Conservation (phyloP, 2,797 vertebrate species). For the Lacerta bilineata region DNA sequence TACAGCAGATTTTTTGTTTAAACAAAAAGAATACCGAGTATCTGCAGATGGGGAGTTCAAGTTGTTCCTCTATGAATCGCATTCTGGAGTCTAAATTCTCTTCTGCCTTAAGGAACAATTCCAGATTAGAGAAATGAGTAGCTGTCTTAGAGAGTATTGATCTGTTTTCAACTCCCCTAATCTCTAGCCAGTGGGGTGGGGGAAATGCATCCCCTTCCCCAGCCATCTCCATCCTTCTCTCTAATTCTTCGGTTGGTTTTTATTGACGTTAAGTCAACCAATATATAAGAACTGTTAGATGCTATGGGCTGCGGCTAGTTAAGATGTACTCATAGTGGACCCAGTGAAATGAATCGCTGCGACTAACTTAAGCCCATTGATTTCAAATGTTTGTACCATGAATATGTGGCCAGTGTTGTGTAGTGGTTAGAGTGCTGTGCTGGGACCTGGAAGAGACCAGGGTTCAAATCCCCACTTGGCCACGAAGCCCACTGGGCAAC, state of each 20-base stretch:
- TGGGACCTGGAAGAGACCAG: too few relatives aligned
- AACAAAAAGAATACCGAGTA: background rate
- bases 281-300: background rate
- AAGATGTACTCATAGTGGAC: too few relatives aligned
- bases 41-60: background rate
- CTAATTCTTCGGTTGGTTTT: too few relatives aligned
- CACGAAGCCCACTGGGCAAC: too few relatives aligned
- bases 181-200: background rate
- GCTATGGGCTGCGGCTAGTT: too few relatives aligned
- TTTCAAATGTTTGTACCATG: too few relatives aligned
- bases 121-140: background rate
- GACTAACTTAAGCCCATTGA: too few relatives aligned
- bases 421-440: too few relatives aligned
- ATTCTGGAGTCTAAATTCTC: slow-evolving; percentile 1
- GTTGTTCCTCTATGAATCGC: background rate
- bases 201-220: background rate
- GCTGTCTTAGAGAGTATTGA: background rate
- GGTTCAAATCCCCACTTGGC: too few relatives aligned
- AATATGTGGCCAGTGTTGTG: too few relatives aligned
- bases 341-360: too few relatives aligned
- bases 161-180: background rate
- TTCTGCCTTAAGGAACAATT: background rate
- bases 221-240: background rate
- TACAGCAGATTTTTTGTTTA: background rate
- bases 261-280: too few relatives aligned